Evolutionary conservation across 2,113 vertebrate genomes (phyloP).

Genomic region (Indri indri): DNA sequence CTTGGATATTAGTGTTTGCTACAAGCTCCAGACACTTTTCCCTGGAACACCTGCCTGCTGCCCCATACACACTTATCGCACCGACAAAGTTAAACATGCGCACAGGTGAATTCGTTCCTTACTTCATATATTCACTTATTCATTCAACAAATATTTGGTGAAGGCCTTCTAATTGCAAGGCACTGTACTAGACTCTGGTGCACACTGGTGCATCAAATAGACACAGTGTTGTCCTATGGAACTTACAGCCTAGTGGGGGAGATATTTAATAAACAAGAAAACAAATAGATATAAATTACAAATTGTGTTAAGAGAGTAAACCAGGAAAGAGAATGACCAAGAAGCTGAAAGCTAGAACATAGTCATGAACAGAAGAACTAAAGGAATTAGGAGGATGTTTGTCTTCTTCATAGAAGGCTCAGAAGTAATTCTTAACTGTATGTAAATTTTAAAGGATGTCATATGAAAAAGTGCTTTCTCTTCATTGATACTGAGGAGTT

Average conservation of each 20-base stretch:
- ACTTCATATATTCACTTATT: not conserved
- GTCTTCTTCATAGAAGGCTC: not conserved
- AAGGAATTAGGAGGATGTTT: not conserved
- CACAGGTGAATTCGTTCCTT: not conserved
- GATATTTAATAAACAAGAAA: not conserved
- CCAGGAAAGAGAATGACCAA: not conserved
- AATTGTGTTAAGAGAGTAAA: not conserved
- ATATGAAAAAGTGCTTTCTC: not conserved
- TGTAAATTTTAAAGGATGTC: not conserved
- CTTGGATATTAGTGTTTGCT: not conserved
- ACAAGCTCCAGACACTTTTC: not conserved
- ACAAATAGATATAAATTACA: not conserved
- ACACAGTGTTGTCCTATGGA: not conserved
- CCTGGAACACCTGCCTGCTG: not conserved
- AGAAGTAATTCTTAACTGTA: not conserved
- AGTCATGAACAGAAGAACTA: not conserved
- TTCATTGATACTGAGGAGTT: not conserved
- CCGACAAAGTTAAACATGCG: not conserved
- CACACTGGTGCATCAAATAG: not conserved
- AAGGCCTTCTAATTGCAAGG: not conserved
- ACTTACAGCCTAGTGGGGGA: not conserved
- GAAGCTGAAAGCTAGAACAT: not conserved
- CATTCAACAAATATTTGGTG: not conserved
- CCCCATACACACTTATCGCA: not conserved
- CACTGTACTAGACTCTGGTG: not conserved